Conservation (phyloP, 2,797 vertebrate genomes). For the Acanthurus leucopareius region DNA sequence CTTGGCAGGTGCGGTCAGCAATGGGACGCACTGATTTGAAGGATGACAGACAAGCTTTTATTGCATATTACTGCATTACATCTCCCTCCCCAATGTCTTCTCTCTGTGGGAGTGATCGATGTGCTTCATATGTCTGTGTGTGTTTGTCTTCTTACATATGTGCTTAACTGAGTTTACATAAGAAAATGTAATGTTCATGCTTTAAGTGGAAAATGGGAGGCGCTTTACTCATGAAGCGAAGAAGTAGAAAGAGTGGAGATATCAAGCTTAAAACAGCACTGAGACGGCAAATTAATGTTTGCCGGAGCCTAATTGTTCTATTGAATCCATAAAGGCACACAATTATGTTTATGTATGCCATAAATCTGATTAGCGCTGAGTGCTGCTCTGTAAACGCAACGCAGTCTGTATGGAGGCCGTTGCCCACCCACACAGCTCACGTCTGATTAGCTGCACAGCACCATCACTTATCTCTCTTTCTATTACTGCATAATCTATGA, state of each 20-base stretch:
- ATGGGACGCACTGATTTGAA: conserved; percentile 50
- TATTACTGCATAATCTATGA: conserved; percentile 47
- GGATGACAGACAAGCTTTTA: conserved; percentile 52
- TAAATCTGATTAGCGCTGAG: conserved; percentile 78
- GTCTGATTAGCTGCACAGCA: conserved; percentile 62
- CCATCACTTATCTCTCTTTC: conserved; percentile 56
- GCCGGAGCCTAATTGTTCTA: conserved; percentile 72
- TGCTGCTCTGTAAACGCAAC: conserved; percentile 44
- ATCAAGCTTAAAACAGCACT: not conserved
- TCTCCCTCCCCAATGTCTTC: conserved; percentile 6
- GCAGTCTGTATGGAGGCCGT: conserved; percentile 53
- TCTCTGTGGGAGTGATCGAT: conserved; percentile 8
- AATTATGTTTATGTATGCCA: conserved; percentile 71
- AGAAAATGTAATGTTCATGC: conserved; percentile 12
- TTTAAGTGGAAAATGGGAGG: not conserved
- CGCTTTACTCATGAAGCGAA: not conserved
- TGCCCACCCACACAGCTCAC: conserved; percentile 61
- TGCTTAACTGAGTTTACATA: not conserved
- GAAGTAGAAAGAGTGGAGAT: not conserved
- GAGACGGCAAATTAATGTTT: conserved; percentile 61
- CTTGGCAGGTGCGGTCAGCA: conserved; percentile 58
- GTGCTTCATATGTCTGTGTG: conserved; percentile 2
- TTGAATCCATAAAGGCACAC: conserved; percentile 72
- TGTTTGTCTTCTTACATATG: conserved; percentile 7
- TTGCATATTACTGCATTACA: conserved; percentile 21